Evolutionary conservation across 1,140 invertebrate species (phyloP), one percentile per base, ranked within the genome.

Genomic region (Drosophila sechellia): DNA sequence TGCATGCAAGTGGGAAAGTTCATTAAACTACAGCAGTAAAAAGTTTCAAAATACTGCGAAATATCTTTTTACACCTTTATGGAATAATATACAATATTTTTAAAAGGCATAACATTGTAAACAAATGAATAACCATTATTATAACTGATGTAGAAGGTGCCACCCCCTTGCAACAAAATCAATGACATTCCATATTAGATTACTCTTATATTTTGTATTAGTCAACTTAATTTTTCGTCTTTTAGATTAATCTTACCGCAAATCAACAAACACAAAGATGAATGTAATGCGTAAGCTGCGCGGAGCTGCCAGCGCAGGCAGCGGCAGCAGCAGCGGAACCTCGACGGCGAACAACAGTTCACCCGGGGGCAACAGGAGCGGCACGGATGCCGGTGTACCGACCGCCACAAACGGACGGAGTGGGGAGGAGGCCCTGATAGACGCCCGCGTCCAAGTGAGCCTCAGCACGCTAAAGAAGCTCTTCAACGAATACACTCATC

Each of bases 381-480:
- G 49, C 43, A 50, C 46, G 22, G 70, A 59, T 34, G 20, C 64
- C 3, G 59, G 57, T 79, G 25, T 13, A 20, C 20, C 20, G 37
- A 11, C 59, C 45, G 54, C 27, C 10, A 34, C 81, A n/a, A 86
- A 87, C 11, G 83, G 81, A 37, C 71, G 83, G 37, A 49, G 52
- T 1, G 50, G 91, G 56, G 93, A 94, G 11, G 92, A 92, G 11
- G 92, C 92, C 39, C 84, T 94, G 5, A 93, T 94, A 76, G 94
- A 95, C 58, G 95, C 96, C 69, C 96, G 97, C 83, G 95, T 96
- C 40, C 96, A 97, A 83, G 94, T 99, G 48, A 98, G 98, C 43
- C 94, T 99, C 12, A 98, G 97, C 95, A 98, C 99, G 89, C 94
- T 99, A 4, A 97, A 98, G 81, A 99, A 99, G 93, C 94, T 99